Evolutionary conservation across 2,888 invertebrate genomes (phyloP).

Genomic region (Xestia c-nigrum): DNA sequence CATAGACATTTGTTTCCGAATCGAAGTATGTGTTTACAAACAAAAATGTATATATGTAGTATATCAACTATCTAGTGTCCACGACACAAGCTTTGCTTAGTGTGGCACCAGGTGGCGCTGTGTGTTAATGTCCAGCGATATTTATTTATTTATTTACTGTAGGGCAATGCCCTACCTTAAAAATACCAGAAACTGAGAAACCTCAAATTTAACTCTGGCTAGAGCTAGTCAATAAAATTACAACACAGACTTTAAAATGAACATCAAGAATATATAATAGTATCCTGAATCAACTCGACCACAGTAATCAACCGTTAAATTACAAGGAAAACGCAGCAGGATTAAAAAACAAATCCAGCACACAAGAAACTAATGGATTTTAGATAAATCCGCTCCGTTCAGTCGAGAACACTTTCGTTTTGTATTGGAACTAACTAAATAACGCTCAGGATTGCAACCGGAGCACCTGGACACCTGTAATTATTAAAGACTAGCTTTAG

Average conservation of each 20-base stretch:
- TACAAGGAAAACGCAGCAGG: slow-evolving; percentile 6
- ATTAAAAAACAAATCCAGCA: slow-evolving; percentile 52
- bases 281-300: neutral
- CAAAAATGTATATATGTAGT: too few relatives aligned
- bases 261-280: neutral
- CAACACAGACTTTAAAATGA: neutral
- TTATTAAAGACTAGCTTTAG: neutral
- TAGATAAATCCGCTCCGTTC: slow-evolving; percentile 41
- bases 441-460: slow-evolving; percentile 35
- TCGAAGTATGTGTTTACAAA: too few relatives aligned
- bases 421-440: slow-evolving; percentile 55
- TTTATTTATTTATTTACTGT: too few relatives aligned
- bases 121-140: too few relatives aligned
- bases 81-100: too few relatives aligned
- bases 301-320: slow-evolving; percentile 21
- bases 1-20: too few relatives aligned
- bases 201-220: too few relatives aligned
- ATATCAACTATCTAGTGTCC: too few relatives aligned
- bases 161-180: too few relatives aligned
- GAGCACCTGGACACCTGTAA: slow-evolving; percentile 45
- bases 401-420: slow-evolving; percentile 45
- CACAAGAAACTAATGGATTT: slow-evolving; percentile 49
- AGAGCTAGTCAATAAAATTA: neutral
- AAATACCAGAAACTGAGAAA: too few relatives aligned
- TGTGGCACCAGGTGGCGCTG: too few relatives aligned